Conservation (phyloP, 2,797 vertebrate species). For the Pampus argenteus region DNA sequence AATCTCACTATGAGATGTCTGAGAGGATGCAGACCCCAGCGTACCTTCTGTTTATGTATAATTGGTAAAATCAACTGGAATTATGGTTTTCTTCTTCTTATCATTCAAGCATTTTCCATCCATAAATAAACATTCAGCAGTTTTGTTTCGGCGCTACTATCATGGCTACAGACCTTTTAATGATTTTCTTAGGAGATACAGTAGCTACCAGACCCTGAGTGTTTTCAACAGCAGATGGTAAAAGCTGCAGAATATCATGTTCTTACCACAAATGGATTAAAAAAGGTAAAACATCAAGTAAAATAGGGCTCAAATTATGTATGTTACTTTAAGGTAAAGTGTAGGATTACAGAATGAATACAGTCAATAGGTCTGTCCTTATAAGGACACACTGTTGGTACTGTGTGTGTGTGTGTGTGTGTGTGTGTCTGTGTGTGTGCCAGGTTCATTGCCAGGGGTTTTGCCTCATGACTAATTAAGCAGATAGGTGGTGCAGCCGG, state of each 20-base stretch:
- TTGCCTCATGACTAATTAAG: conserved; percentile 58
- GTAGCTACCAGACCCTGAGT: background rate
- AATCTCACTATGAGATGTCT: background rate
- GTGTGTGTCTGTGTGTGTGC: conserved; percentile 11
- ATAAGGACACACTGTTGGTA: background rate
- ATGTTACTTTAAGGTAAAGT: background rate
- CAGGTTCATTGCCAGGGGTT: conserved; percentile 39
- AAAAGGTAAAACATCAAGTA: too few species aligned
- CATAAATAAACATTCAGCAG: background rate
- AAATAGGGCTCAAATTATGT: too few species aligned
- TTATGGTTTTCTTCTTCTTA: background rate
- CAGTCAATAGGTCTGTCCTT: background rate
- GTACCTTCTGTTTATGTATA: too few species aligned
- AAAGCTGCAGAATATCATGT: background rate
- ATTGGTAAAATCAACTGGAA: background rate
- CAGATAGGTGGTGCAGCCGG: conserved; percentile 47
- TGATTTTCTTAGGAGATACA: background rate
- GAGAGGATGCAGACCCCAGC: background rate
- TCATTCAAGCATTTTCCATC: too few species aligned
- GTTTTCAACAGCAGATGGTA: background rate
- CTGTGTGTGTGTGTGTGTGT: background rate
- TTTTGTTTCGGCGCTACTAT: background rate
- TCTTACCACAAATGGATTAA: background rate
- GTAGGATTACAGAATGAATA: background rate
- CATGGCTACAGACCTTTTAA: too few species aligned